phyloP scores from a whole-genome alignment of 1,140 invertebrate genomes.

The Helicoverpa zea region DNA sequence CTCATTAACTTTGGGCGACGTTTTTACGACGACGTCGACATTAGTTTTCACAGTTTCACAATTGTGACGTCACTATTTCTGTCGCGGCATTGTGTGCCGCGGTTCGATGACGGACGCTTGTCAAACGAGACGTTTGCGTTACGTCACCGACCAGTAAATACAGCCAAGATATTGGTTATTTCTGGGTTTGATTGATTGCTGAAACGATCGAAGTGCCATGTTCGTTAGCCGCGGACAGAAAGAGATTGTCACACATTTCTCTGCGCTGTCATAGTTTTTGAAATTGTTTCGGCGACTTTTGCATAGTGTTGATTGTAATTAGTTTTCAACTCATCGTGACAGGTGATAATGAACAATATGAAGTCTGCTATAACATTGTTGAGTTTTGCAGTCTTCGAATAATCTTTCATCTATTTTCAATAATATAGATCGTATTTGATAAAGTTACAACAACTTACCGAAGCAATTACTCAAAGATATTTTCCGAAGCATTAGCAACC shows the following conservation, averaged over 20 bases:
- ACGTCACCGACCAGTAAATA: conserved; percentile 31
- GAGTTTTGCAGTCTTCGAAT: too few species aligned
- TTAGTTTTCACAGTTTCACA: conserved; percentile 32
- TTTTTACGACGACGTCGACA: conserved; percentile 38
- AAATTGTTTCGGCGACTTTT: not conserved
- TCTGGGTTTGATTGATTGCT: conserved; percentile 43
- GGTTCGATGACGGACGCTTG: conserved; percentile 43
- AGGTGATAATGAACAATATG: not conserved
- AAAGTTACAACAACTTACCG: not conserved
- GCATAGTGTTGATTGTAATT: not conserved
- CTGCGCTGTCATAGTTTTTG: conserved; percentile 3
- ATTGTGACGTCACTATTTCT: conserved; percentile 34
- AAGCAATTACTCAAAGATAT: conserved; percentile 23
- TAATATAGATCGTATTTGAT: not conserved
- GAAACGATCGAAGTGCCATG: conserved; percentile 33
- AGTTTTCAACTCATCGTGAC: not conserved
- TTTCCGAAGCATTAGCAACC: conserved; percentile 44
- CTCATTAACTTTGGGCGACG: not conserved
- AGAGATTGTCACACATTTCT: conserved; percentile 15
- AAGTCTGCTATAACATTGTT: too few species aligned
- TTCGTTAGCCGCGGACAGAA: conserved; percentile 25
- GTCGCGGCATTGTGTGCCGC: conserved; percentile 21
- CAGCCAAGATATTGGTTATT: conserved; percentile 45
- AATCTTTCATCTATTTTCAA: too few species aligned
- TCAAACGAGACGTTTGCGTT: conserved; percentile 24